Evolutionary conservation across 2,113 vertebrate genomes (phyloP).

Genomic region (Pseudorasbora parva): DNA sequence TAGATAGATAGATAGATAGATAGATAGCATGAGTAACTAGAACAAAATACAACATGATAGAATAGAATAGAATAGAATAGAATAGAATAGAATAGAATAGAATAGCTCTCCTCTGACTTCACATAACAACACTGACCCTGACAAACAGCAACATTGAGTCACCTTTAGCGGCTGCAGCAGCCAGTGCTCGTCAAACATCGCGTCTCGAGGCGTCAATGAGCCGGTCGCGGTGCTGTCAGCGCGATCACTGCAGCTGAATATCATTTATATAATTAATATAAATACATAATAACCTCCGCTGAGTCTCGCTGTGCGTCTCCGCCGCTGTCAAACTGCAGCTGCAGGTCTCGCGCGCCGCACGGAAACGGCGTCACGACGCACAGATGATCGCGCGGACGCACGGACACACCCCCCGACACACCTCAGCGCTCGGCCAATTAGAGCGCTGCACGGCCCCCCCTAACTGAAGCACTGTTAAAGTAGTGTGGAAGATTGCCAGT

Average conservation of each 20-base stretch:
- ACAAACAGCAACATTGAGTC: conserved; percentile 3
- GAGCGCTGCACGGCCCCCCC: conserved; percentile 56
- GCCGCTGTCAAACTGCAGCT: conserved; percentile 76
- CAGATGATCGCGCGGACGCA: conserved; percentile 46
- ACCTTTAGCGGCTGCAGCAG: neutral
- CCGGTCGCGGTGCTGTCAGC: neutral
- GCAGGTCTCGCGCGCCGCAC: conserved; percentile 50
- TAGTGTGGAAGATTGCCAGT: neutral
- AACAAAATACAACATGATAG: too few relatives aligned
- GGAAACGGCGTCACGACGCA: conserved; percentile 49
- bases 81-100: neutral
- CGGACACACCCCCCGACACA: conserved; percentile 73
- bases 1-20: too few relatives aligned
- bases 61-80: neutral
- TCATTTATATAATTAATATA: neutral
- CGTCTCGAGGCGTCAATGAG: neutral
- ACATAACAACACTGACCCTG: neutral
- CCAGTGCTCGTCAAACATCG: conserved; percentile 25
- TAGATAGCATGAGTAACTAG: too few relatives aligned
- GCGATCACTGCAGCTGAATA: neutral
- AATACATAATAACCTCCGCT: neutral
- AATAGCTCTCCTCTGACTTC: neutral
- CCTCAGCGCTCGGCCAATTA: conserved; percentile 75
- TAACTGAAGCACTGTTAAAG: neutral
- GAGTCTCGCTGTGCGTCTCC: conserved; percentile 55